Conservation (phyloP, 2,113 vertebrate species). For the Pithys albifrons region DNA sequence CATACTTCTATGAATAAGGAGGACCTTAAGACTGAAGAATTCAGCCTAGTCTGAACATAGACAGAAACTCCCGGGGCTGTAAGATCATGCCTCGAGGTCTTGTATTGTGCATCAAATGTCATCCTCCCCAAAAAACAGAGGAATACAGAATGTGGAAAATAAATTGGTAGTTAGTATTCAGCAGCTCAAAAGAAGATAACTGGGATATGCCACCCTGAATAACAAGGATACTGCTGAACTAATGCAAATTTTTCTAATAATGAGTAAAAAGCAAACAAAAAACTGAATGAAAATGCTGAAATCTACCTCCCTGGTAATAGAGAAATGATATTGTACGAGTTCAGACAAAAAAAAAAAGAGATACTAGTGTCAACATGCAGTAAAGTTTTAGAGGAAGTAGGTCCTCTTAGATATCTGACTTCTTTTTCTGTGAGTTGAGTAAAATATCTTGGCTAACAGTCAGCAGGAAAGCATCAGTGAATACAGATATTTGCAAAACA, state of each 20-base stretch:
- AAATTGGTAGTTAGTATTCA: background rate
- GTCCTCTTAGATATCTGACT: background rate
- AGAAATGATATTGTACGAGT: background rate
- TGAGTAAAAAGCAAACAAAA: background rate
- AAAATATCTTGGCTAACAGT: background rate
- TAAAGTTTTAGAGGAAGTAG: background rate
- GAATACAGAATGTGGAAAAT: background rate
- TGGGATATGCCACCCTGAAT: background rate
- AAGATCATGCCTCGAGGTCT: background rate
- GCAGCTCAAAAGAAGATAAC: background rate
- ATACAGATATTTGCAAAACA: background rate
- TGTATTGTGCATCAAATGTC: background rate
- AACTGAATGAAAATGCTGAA: background rate
- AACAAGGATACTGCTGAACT: background rate
- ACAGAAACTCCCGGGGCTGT: background rate
- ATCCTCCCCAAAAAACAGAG: background rate
- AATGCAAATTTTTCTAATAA: background rate
- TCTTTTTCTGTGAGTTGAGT: background rate
- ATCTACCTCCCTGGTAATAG: background rate
- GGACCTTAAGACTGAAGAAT: background rate
- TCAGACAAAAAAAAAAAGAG: background rate
- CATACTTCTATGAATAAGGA: background rate
- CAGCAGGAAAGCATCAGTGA: background rate
- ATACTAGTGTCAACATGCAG: background rate
- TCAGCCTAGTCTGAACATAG: background rate